Base-by-base conservation (phyloP, 2,888 invertebrate species). In the Orthosia cruda region DNA sequence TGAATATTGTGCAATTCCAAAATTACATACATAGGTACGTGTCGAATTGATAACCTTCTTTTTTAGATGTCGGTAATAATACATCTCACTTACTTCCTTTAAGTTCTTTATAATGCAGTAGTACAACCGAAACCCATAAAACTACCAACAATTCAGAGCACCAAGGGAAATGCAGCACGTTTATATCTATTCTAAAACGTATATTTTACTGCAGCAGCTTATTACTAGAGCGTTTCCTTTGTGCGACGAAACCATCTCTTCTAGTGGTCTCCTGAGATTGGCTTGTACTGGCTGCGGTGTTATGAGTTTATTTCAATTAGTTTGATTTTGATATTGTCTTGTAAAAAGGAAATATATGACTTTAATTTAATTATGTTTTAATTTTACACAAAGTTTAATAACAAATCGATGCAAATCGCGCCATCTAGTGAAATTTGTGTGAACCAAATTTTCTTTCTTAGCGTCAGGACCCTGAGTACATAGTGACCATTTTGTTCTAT, bases 241-340 rank as follows among this genome's bases (percentile, higher is more conserved):
- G 77, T 76, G 26, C 18, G 47, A 61, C 16, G 32, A 16, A 65
- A 50, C 69, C 45, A 65, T 80, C 40, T 75, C 50, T 45, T 23
- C 55, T 15, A 50, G n/a, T 9, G 32, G n/a, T 77, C 79, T 81
- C 79, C 9, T 16, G 79, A 81, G 79, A 57, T 82, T 61, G 50
- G 65, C 32, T 18, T 20, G 62, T 20, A 32, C 18, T 57, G 23
- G 40, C 13, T 52, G 47, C 52, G 9, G 40, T 47, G 47, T 65
- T 62, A 23, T 2, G 5, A 55, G 15, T 62, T 23, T 59, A 52
- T 61, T 55, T 54, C 55, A 16, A 20, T 47, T 26, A 26, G 4
- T 45, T 58, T 16, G 47, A 20, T 45, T 23, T 23, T 23, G 2
- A 11, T 63, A 40, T 45, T 45, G 45, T 18, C n/a, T 18, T 45